A percentile compares a stretch with the other conserved stretches of the same genome.
These are phyloP conservation scores for Sterna hirundo DNA, from an alignment of 2,113 vertebrate species.

Conservation along the genomic window DNA sequence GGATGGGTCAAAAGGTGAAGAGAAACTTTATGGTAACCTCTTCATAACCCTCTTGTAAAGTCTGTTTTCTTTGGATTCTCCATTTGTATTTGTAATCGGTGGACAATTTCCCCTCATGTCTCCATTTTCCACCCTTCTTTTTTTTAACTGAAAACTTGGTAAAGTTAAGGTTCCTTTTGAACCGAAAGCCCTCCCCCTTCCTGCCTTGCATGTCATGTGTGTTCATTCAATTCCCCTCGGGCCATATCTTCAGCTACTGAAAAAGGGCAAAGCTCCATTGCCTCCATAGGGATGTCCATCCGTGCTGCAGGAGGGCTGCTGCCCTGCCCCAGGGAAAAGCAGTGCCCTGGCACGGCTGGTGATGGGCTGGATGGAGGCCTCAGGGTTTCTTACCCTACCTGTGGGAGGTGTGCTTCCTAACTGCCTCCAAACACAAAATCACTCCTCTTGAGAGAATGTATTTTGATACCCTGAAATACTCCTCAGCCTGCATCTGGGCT, in stretches of 20 bases:
- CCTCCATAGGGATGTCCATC: background rate
- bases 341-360: background rate
- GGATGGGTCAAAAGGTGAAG: background rate
- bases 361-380: background rate
- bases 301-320: background rate
- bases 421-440: background rate
- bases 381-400: background rate
- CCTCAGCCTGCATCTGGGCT: background rate
- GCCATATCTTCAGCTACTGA: background rate
- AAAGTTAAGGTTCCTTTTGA: background rate
- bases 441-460: background rate
- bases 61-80: background rate
- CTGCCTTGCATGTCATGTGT: background rate
- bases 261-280: background rate
- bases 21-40: background rate
- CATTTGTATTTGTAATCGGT: background rate
- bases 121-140: background rate
- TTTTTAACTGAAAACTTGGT: background rate
- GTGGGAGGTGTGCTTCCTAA: background rate
- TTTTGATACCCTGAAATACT: background rate
- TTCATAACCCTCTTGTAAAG: background rate
- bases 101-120: slow-evolving; percentile 45
- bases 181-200: background rate
- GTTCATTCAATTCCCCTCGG: background rate
- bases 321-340: background rate